Evolutionary conservation across 2,888 invertebrate species (phyloP).

Genomic region (Crossocerus cetratus): DNA sequence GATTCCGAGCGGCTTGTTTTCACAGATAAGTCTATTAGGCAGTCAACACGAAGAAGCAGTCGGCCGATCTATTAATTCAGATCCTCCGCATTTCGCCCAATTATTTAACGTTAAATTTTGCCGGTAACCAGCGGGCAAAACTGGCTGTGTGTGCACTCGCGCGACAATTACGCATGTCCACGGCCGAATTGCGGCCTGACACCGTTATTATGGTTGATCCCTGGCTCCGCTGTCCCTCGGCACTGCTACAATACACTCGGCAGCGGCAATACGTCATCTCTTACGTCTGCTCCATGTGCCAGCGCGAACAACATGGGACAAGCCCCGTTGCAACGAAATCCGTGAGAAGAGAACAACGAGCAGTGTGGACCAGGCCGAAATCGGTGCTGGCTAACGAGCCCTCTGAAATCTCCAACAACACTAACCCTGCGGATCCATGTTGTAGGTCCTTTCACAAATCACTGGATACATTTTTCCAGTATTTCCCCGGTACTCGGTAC

Average conservation of each 20-base stretch:
- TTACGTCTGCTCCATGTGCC: constrained; percentile 62
- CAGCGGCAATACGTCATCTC: constrained; percentile 61
- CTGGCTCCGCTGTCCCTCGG: constrained; percentile 48
- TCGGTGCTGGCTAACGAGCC: background rate
- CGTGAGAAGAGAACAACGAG: constrained; percentile 43
- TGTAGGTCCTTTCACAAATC: too few relatives aligned
- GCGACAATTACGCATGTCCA: constrained; percentile 39
- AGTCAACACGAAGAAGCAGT: too few relatives aligned
- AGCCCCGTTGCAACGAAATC: constrained; percentile 25
- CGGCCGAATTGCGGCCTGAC: constrained; percentile 52
- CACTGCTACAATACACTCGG: constrained; percentile 55
- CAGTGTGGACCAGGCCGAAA: constrained; percentile 37
- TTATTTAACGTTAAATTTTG: background rate
- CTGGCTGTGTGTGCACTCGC: background rate
- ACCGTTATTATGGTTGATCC: constrained; percentile 55
- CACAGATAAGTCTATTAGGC: too few relatives aligned
- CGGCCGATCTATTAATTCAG: too few relatives aligned
- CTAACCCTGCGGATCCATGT: too few relatives aligned
- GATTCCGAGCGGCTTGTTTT: too few relatives aligned
- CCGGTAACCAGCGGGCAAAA: background rate
- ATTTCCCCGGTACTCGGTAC: too few relatives aligned
- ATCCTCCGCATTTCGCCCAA: background rate
- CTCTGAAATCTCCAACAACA: too few relatives aligned
- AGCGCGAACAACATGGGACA: constrained; percentile 11
- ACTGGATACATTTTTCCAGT: too few relatives aligned